Percentiles rank a stretch among this genome's conserved stretches.
Evolutionary conservation across 2,888 invertebrate species (phyloP).

Genomic region (Thera obeliscata): DNA sequence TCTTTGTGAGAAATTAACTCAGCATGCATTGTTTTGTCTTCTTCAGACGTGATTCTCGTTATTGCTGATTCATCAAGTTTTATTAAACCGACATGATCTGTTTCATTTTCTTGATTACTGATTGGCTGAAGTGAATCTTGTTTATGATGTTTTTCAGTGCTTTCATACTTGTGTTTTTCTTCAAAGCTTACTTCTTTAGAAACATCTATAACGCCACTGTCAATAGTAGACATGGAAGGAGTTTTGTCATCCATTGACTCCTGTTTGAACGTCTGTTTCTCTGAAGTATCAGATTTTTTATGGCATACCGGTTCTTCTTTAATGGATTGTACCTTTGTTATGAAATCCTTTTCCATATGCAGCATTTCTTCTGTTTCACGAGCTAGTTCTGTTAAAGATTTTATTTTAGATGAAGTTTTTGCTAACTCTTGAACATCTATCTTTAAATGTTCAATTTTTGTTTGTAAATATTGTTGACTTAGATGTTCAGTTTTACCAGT

Average conservation of each 20-base stretch:
- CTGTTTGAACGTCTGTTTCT: conserved; percentile 42
- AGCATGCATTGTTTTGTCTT: conserved; percentile 27
- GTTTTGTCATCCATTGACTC: conserved; percentile 43
- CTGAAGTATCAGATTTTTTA: conserved; percentile 39
- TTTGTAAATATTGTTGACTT: conserved; percentile 10
- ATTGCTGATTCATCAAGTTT: conserved; percentile 49
- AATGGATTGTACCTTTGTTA: conserved; percentile 40
- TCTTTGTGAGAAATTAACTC: conserved; percentile 54
- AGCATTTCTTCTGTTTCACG: conserved; percentile 53
- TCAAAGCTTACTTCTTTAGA: conserved; percentile 75
- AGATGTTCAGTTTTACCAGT: background rate
- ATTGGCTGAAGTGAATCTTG: conserved; percentile 50
- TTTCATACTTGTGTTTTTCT: conserved; percentile 76
- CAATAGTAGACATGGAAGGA: conserved; percentile 52
- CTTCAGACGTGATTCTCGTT: conserved; percentile 33
- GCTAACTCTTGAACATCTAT: conserved; percentile 40
- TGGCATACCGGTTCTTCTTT: conserved; percentile 33
- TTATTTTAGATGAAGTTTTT: conserved; percentile 37
- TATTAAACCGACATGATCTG: conserved; percentile 44
- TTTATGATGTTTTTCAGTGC: conserved; percentile 66
- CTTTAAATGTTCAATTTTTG: conserved; percentile 28
- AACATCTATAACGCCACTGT: conserved; percentile 58
- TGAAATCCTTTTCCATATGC: conserved; percentile 49
- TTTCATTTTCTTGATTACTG: conserved; percentile 46
- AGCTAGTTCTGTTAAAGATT: conserved; percentile 43